Base-by-base conservation (phyloP, 23 tunicate genomes). In the Trididemnum miniatum region DNA sequence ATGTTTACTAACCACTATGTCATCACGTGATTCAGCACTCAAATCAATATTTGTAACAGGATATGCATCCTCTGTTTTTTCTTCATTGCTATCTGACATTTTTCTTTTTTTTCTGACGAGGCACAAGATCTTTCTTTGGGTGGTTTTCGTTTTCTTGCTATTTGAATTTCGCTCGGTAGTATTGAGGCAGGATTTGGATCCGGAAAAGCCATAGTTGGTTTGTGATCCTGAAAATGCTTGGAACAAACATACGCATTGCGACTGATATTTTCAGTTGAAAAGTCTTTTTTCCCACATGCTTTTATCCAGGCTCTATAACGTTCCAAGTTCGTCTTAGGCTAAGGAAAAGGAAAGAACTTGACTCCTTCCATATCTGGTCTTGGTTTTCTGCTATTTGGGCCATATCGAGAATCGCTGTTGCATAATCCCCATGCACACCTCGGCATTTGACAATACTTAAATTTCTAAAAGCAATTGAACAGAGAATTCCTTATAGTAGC, bases 341-440 rank as follows among this genome's bases (percentile, higher is more conserved):
- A 35, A 1, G 78, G 78, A 72, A 72, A 15, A n/a, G 78, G 29
- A 35, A 35, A 72, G 29, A 72, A 72, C 1, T 25, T 37, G 36
- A 72, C 78, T n/a, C n/a, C n/a, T n/a, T n/a, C n/a, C n/a, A n/a
- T n/a, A n/a, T n/a, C n/a, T n/a, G n/a, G n/a, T n/a, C 1, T 31
- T 31, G 1, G 24, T 36, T 52, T 35, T 72, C 2, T 37, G 23
- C 78, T 52, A n/a, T 33, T 39, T 1, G 51, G 52, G 1, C 52
- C 20, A 9, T 72, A 72, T 72, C 51, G 35, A 24, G 78, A 72
- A 36, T 72, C 51, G 31, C 78, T 72, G 52, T 72, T 72, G 52
- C 78, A 72, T 29, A 72, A 33, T n/a, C 78, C 78, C 78, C 78
- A 72, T 9, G 78, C 25, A 9, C 78, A 72, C 1, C 9, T 29